A percentile compares a stretch with the other conserved stretches of the same genome.
phyloP scores from a whole-genome alignment of 2,888 invertebrate genomes.

The Hirtodrosophila confusa region DNA sequence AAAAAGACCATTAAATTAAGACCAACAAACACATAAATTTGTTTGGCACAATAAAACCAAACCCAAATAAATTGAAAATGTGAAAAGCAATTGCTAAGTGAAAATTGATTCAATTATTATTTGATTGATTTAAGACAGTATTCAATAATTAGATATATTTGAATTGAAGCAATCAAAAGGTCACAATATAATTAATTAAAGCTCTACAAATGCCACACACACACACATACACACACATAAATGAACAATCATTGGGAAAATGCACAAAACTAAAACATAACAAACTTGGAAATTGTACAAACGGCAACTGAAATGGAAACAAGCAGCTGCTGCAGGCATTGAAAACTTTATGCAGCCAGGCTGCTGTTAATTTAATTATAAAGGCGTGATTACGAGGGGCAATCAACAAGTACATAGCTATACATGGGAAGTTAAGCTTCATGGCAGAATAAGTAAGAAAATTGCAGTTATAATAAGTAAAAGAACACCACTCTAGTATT shows the following conservation, averaged over 20 bases:
- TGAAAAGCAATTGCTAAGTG: neutral
- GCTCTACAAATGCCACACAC: constrained; percentile 15
- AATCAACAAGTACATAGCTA: neutral
- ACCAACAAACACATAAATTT: too few relatives aligned
- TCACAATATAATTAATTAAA: constrained; percentile 58
- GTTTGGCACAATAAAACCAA: neutral
- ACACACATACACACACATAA: constrained; percentile 6
- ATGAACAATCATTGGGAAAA: constrained; percentile 3
- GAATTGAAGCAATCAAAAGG: constrained; percentile 14
- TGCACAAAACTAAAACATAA: constrained; percentile 21
- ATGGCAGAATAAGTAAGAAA: too few relatives aligned
- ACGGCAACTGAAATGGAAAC: constrained; percentile 34
- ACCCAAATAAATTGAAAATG: neutral
- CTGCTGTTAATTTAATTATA: constrained; percentile 66
- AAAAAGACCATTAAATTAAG: too few relatives aligned
- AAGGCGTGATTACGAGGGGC: constrained; percentile 35
- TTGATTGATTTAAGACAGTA: constrained; percentile 12
- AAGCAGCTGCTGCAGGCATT: constrained; percentile 43
- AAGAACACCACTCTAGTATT: too few relatives aligned
- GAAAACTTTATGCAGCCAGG: constrained; percentile 45
- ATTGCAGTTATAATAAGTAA: too few relatives aligned
- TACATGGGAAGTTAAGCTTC: too few relatives aligned
- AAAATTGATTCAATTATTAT: neutral
- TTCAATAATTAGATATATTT: constrained; percentile 3
- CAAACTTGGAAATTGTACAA: constrained; percentile 15